phyloP scores from a whole-genome alignment of 2,113 vertebrate species.

The Scomber scombrus region DNA sequence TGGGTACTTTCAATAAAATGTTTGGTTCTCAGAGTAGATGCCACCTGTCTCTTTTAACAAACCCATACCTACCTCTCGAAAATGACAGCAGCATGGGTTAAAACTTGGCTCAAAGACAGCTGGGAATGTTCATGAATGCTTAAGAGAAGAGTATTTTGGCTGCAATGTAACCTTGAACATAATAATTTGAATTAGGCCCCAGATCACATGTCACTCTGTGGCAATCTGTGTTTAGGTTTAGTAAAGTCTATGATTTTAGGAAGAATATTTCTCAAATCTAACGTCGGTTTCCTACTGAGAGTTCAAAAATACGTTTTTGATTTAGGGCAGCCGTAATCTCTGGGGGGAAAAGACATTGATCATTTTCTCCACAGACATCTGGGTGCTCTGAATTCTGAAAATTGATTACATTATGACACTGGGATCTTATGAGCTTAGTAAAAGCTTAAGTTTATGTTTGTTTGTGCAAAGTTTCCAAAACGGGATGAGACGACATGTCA shows the following conservation, averaged over 20 bases:
- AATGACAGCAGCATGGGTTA: constrained; percentile 22
- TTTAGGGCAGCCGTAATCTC: no score
- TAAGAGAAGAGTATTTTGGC: constrained; percentile 55
- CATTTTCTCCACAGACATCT: background rate
- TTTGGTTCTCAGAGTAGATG: constrained; percentile 18
- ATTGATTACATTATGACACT: no score
- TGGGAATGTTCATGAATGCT: constrained; percentile 59
- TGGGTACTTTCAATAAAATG: background rate
- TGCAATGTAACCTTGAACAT: constrained; percentile 20
- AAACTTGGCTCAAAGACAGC: constrained; percentile 54
- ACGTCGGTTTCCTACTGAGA: no score
- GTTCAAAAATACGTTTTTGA: no score
- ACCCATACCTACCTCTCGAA: constrained; percentile 39
- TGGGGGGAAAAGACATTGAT: no score
- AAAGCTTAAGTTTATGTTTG: background rate
- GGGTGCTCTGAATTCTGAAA: background rate
- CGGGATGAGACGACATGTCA: constrained; percentile 41
- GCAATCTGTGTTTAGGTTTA: background rate
- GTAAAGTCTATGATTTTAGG: background rate
- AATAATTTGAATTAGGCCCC: background rate
- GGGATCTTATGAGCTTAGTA: background rate
- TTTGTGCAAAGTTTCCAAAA: constrained; percentile 47
- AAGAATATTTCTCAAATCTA: background rate
- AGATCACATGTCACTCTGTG: constrained; percentile 6
- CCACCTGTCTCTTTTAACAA: constrained; percentile 56